These are phyloP conservation scores for Strix uralensis DNA, from an alignment of 2,113 vertebrate genomes.

Conservation along the genomic window DNA sequence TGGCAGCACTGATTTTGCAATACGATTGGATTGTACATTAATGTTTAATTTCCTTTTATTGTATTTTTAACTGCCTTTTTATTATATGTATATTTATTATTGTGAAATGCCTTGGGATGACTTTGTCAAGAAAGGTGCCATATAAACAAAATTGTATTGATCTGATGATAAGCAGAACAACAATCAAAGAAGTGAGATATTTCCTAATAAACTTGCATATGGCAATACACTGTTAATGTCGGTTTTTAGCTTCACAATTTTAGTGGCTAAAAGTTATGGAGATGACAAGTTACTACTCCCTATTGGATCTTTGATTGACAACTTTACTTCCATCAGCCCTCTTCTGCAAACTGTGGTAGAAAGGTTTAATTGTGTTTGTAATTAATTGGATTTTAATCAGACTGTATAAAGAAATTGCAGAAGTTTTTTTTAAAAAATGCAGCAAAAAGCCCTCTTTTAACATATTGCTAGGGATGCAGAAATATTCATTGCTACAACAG, in stretches of 20 bases:
- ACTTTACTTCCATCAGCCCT: slow-evolving; percentile 1
- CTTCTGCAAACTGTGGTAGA: slow-evolving; percentile 28
- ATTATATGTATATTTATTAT: slow-evolving; percentile 53
- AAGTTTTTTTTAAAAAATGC: not conserved
- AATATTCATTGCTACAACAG: slow-evolving; percentile 48
- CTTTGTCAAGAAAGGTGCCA: slow-evolving; percentile 29
- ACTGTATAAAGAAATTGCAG: slow-evolving; percentile 47
- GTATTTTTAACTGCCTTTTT: slow-evolving; percentile 51
- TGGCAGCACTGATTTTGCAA: slow-evolving; percentile 16
- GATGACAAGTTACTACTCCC: not conserved
- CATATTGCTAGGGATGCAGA: slow-evolving; percentile 39
- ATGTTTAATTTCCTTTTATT: slow-evolving; percentile 45
- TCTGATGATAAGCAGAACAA: slow-evolving; percentile 42
- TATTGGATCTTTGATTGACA: slow-evolving; percentile 29
- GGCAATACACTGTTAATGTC: not conserved
- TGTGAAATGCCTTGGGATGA: slow-evolving; percentile 14
- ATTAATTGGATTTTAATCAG: slow-evolving; percentile 70
- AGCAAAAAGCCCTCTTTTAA: not conserved
- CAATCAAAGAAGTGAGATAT: slow-evolving; percentile 48
- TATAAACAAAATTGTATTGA: slow-evolving; percentile 47
- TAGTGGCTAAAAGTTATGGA: slow-evolving; percentile 25
- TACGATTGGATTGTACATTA: slow-evolving; percentile 9
- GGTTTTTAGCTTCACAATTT: not conserved
- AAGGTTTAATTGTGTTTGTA: slow-evolving; percentile 59
- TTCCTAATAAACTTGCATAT: slow-evolving; percentile 49